These are phyloP conservation scores for Neodiprion virginianus DNA, from an alignment of 1,140 invertebrate species.

Conservation along the genomic window DNA sequence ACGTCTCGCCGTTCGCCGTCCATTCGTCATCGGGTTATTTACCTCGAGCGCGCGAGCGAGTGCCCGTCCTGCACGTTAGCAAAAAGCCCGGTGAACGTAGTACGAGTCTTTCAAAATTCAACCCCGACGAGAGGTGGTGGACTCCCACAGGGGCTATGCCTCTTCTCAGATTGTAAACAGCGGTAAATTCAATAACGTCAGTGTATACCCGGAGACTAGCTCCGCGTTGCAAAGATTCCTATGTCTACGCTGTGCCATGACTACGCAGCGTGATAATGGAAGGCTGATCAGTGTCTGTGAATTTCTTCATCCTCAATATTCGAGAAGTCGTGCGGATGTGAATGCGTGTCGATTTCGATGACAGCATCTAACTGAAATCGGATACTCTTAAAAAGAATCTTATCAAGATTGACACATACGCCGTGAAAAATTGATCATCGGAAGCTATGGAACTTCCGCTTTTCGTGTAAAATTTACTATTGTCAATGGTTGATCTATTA, in stretches of 20 bases:
- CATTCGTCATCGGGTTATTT: too few relatives aligned
- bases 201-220: neutral
- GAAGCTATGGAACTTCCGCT: neutral
- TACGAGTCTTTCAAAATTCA: neutral
- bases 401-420: neutral
- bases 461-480: neutral
- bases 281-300: too few relatives aligned
- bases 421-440: neutral
- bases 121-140: neutral
- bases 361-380: too few relatives aligned
- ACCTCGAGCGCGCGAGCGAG: too few relatives aligned
- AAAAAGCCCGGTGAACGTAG: neutral
- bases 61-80: neutral
- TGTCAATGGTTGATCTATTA: neutral
- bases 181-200: neutral
- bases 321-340: too few relatives aligned
- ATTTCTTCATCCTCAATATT: too few relatives aligned
- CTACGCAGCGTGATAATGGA: too few relatives aligned
- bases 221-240: too few relatives aligned
- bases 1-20: too few relatives aligned
- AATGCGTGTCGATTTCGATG: too few relatives aligned
- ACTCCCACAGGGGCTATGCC: neutral
- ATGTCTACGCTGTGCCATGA: too few relatives aligned
- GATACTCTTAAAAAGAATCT: too few relatives aligned
- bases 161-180: slow-evolving; percentile 4